Evolutionary conservation across 2,113 vertebrate species (phyloP), one percentile per base, ranked within the genome.

Genomic region (Neodon shergylaensis): DNA sequence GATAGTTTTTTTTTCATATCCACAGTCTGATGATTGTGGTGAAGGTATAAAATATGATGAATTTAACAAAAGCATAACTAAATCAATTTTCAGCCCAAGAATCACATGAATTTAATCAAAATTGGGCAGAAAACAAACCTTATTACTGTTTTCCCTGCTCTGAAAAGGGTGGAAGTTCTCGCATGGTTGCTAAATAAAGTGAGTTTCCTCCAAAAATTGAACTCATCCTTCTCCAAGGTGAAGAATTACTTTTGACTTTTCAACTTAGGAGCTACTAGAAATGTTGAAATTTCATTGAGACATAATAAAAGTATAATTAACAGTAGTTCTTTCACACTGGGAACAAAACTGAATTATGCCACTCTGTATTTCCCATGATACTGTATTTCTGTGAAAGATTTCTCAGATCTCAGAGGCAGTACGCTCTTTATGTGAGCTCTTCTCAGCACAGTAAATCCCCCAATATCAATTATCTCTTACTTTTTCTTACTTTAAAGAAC

Each of bases 41-140:
- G 19, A 68, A 65, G 21, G 1, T 49, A 85, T 88, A 58, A 74
- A 47, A 78, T 76, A 49, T 61, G 84, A 91, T 93, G 47, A 83
- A 26, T 70, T 72, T 94, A 83, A 90, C 66, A 90, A 83, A 95
- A 97, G 72, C 58, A 33, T 92, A 95, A 87, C 7, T 31, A 96
- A 77, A 13, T 87, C 39, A 77, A 92, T 91, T 94, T 95, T 93
- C 39, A 77, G 36, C 47, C 76, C 81, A 42, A 95, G 13, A 3
- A 58, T 65, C 93, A 1, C 91, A 14, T 73, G 19, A 33, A 93
- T 79, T 76, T 97, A 68, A 81, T 95, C 8, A 92, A 93, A 93
- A 91, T 26, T 52, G 52, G 84, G 90, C 42, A 42, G 21, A 39
- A 94, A 73, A 91, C 26, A 82, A 94, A 73, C 17, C 14, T 89